These are phyloP conservation scores for Lamellibrachia columna DNA, from an alignment of 2,888 invertebrate genomes.

Conservation along the genomic window DNA sequence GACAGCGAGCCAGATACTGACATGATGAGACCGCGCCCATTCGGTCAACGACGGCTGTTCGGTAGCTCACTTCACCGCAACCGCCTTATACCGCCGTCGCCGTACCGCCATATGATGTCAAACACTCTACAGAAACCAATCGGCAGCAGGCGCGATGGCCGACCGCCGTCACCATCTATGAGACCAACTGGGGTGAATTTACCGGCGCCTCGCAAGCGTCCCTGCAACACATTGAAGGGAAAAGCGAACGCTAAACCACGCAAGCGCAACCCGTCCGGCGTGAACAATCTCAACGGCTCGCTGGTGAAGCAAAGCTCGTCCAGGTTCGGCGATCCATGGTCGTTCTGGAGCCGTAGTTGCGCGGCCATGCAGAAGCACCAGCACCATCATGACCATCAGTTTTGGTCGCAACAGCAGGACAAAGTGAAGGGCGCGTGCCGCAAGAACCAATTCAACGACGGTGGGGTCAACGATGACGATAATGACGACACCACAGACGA, in stretches of 20 bases:
- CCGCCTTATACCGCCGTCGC: neutral
- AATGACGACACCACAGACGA: neutral
- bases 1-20: neutral
- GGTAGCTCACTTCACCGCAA: neutral
- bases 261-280: neutral
- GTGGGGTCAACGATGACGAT: neutral
- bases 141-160: neutral
- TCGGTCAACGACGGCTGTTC: neutral
- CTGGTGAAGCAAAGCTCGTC: neutral
- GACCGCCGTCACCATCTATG: neutral
- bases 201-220: neutral
- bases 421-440: neutral
- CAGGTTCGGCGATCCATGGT: neutral
- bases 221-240: neutral
- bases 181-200: neutral
- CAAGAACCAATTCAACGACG: neutral
- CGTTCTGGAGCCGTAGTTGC: neutral
- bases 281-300: neutral
- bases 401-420: neutral
- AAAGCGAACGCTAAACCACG: neutral
- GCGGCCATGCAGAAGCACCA: too few species aligned
- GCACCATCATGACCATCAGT: neutral
- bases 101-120: neutral
- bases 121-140: neutral
- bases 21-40: neutral